Conservation (phyloP, 2,888 invertebrate species). For the Diaperis boleti region DNA sequence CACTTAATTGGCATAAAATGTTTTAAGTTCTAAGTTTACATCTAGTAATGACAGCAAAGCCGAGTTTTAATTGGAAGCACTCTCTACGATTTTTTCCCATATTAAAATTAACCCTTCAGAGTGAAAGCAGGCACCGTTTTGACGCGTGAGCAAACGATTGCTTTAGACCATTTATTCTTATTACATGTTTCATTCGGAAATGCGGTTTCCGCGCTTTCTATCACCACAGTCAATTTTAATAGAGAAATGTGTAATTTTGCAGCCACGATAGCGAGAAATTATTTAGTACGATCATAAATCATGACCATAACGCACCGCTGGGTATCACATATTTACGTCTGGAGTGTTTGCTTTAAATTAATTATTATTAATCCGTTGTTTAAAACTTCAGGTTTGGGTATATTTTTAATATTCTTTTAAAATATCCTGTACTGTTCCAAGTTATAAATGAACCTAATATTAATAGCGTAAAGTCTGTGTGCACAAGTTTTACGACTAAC, state of each 20-base stretch:
- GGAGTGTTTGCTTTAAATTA: conserved; percentile 19
- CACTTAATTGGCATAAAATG: conserved; percentile 34
- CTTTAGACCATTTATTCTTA: conserved; percentile 33
- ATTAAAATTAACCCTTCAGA: conserved; percentile 13
- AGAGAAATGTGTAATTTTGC: conserved; percentile 37
- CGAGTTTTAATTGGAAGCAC: conserved; percentile 3
- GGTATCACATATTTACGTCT: conserved; percentile 13
- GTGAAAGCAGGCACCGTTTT: conserved; percentile 15
- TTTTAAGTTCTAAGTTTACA: conserved; percentile 14
- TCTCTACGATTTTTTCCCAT: not conserved
- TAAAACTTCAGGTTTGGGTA: conserved; percentile 3
- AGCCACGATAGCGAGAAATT: conserved; percentile 25
- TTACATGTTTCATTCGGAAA: conserved; percentile 33
- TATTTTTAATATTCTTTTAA: too few relatives aligned
- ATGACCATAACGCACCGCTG: conserved; percentile 21
- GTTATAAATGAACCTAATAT: conserved; percentile 2
- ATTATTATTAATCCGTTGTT: conserved; percentile 11
- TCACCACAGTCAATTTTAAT: conserved; percentile 36
- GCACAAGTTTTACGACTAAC: conserved; percentile 4
- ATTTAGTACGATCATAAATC: conserved; percentile 32
- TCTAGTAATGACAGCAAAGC: not conserved
- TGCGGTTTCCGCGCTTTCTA: conserved; percentile 37
- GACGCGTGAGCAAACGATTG: conserved; percentile 13
- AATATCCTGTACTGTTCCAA: not conserved
- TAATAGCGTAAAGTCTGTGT: conserved; percentile 27